Percentiles rank a stretch among this genome's conserved stretches.
These are phyloP conservation scores for Penaeus japonicus DNA, from an alignment of 1,140 invertebrate genomes.

Conservation along the genomic window DNA sequence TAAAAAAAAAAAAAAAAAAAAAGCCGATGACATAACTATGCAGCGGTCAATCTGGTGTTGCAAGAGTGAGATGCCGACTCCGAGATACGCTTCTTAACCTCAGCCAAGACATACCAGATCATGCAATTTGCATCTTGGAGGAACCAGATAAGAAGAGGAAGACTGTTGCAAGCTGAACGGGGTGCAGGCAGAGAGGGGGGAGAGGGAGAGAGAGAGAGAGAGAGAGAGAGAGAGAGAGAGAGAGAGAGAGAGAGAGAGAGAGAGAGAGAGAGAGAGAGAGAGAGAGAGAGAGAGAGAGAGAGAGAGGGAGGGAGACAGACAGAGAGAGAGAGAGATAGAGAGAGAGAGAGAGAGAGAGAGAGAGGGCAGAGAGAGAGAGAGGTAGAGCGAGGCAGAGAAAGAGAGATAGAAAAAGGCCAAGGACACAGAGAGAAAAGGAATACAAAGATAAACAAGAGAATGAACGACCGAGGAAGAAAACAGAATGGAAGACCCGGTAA, in stretches of 20 bases:
- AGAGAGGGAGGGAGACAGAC: not conserved
- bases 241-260: not conserved
- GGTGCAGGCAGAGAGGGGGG: not conserved
- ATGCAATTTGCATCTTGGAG: too few relatives aligned
- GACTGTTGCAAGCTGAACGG: not conserved
- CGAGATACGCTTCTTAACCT: too few relatives aligned
- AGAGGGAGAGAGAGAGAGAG: not conserved
- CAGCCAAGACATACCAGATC: too few relatives aligned
- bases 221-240: not conserved
- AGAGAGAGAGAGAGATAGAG: not conserved
- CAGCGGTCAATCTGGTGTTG: too few relatives aligned
- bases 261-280: not conserved
- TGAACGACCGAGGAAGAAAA: not conserved
- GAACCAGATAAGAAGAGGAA: too few relatives aligned
- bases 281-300: not conserved
- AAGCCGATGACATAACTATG: too few relatives aligned
- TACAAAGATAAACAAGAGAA: not conserved
- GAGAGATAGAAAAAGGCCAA: not conserved
- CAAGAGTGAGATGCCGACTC: too few relatives aligned
- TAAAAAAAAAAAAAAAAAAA: too few relatives aligned
- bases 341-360: not conserved
- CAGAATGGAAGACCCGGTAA: constrained; percentile 10
- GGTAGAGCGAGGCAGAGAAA: not conserved
- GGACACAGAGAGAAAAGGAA: constrained; percentile 21
- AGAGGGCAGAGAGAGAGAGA: not conserved